Base-by-base conservation (phyloP, 2,888 invertebrate genomes). In the Aricia artaxerxes region DNA sequence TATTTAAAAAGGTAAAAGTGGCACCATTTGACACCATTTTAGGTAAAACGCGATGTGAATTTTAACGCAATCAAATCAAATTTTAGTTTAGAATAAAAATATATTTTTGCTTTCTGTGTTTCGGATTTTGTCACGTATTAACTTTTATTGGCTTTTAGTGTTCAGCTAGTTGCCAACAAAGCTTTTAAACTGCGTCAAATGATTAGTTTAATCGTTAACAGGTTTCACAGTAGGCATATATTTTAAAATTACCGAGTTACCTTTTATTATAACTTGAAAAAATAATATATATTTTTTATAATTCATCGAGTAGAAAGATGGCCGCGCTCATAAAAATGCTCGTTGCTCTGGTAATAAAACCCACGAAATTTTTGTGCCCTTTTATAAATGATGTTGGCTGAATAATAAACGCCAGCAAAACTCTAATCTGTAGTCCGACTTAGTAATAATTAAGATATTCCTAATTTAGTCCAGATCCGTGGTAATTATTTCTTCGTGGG, bases 401-500 rank as follows among this genome's bases (percentile, higher is more conserved):
- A 69, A 69, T 69, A 69, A 69, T 38, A 69, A 69, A 69, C 35
- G 13, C 35, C 35, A 69, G 13, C 69, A 35, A 69, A 69, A 38
- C 35, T 69, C 69, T 69, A 69, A 69, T 69, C 69, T 69, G 69
- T 69, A 69, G 69, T 38, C 69, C 38, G 2, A 69, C 69, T 69
- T 69, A 69, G 69, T 69, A 69, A 69, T 69, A 69, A 69, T 69
- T 69, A 69, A 69, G 69, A 38, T 69, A 35, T 69, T 38, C 69
- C 69, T 69, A 69, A 69, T 69, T 69, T 69, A 69, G 69, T 35
- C 13, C 16, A 69, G 69, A 69, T 69, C 38, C 35, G 5, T 1
- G 35, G 38, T 69, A 35, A 69, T 69, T 13, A 13, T 69, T 69
- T 69, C 2, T 69, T 69, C 35, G 69, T 38, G 69, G 35, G 5